Evolutionary conservation across 2,797 vertebrate species (phyloP).

Genomic region (Toxotes lorentzi): DNA sequence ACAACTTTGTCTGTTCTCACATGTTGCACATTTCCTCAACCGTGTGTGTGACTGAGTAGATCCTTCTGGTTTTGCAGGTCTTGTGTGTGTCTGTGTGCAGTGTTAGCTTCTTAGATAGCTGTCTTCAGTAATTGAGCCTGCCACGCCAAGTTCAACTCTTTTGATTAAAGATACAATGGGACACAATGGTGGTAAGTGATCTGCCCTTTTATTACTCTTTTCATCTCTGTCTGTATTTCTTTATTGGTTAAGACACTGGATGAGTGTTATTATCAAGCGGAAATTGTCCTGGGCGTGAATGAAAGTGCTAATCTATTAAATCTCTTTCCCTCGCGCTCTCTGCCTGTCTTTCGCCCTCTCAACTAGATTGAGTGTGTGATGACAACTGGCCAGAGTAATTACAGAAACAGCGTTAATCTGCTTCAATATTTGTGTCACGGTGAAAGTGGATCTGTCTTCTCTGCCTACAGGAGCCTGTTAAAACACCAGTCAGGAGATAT

Average conservation of each 20-base stretch:
- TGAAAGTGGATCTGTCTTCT: slow-evolving; percentile 57
- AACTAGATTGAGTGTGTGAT: slow-evolving; percentile 60
- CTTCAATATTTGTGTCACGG: slow-evolving; percentile 66
- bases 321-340: slow-evolving; percentile 26
- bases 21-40: slow-evolving; percentile 39
- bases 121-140: slow-evolving; percentile 47
- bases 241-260: slow-evolving; percentile 71
- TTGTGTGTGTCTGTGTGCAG: slow-evolving; percentile 21
- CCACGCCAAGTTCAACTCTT: slow-evolving; percentile 64
- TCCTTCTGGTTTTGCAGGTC: slow-evolving; percentile 12
- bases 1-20: slow-evolving; percentile 41
- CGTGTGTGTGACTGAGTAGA: background rate
- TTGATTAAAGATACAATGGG: slow-evolving; percentile 74
- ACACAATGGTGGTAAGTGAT: slow-evolving; percentile 49
- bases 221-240: slow-evolving; percentile 52
- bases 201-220: slow-evolving; percentile 56
- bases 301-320: slow-evolving; percentile 68
- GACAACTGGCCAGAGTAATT: slow-evolving; percentile 72
- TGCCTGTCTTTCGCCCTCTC: slow-evolving; percentile 24
- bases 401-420: slow-evolving; percentile 76
- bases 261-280: slow-evolving; percentile 70
- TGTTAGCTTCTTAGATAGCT: slow-evolving; percentile 53
- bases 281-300: slow-evolving; percentile 66
- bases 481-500: slow-evolving; percentile 38
- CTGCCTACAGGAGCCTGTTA: slow-evolving; percentile 29